These are phyloP conservation scores for Chelmon rostratus DNA, from an alignment of 2,797 vertebrate species.

Conservation along the genomic window DNA sequence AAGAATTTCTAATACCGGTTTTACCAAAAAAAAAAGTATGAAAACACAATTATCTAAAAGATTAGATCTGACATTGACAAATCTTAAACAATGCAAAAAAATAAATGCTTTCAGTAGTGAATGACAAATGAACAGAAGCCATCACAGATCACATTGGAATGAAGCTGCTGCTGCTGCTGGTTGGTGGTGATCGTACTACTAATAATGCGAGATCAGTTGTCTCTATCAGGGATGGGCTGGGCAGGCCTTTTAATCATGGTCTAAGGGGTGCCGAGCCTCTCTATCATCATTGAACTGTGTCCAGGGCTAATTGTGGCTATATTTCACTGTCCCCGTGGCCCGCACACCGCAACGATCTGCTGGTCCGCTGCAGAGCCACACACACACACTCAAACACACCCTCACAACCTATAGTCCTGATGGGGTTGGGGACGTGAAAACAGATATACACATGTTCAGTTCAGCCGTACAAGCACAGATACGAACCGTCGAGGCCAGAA, in stretches of 20 bases:
- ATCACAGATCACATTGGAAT: constrained; percentile 88
- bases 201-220: constrained; percentile 98
- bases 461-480: constrained; percentile 10
- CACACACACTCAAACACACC: background rate
- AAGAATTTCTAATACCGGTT: background rate
- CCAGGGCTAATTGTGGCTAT: constrained; percentile 97
- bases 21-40: background rate
- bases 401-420: constrained; percentile 1
- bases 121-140: constrained; percentile 71
- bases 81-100: background rate
- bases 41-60: background rate
- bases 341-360: constrained; percentile 83
- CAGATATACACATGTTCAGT: constrained; percentile 34
- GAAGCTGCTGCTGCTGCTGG: constrained; percentile 76
- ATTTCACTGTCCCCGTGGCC: constrained; percentile 95
- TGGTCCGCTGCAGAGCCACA: constrained; percentile 70
- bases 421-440: constrained; percentile 36
- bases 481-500: background rate
- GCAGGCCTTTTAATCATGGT: constrained; percentile 97
- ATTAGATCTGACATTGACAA: background rate
- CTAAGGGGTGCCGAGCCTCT: constrained; percentile 94
- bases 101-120: constrained; percentile 42
- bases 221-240: constrained; percentile 93
- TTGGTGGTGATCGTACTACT: constrained; percentile 83
- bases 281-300: constrained; percentile 99